These are phyloP conservation scores for Parauchenoglanis ngamensis DNA, from an alignment of 2,797 vertebrate genomes.

Conservation along the genomic window DNA sequence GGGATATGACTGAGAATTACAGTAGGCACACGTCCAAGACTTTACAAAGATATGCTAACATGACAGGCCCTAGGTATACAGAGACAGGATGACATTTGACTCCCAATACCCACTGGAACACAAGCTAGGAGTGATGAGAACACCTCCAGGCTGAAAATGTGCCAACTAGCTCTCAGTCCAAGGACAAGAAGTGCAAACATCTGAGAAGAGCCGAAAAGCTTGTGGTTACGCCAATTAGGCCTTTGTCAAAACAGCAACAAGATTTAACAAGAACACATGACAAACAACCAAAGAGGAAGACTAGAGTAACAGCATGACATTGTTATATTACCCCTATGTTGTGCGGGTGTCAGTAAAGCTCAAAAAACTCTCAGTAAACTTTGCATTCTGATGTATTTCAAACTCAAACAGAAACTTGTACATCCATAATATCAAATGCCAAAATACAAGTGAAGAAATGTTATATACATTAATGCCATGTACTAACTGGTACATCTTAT, in stretches of 20 bases:
- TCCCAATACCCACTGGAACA: slow-evolving; percentile 3
- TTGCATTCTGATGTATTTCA: background rate
- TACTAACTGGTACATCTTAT: background rate
- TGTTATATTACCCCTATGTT: background rate
- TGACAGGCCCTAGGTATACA: slow-evolving; percentile 8
- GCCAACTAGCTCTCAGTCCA: background rate
- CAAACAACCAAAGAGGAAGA: slow-evolving; percentile 10
- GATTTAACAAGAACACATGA: background rate
- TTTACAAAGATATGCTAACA: slow-evolving; percentile 7
- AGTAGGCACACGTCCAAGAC: background rate
- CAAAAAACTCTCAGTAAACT: background rate
- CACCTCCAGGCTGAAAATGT: slow-evolving; percentile 3
- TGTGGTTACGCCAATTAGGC: background rate
- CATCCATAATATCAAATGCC: background rate
- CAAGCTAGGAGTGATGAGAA: background rate
- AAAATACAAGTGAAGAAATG: background rate
- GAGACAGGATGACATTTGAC: slow-evolving; percentile 12
- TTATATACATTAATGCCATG: background rate
- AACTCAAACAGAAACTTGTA: background rate
- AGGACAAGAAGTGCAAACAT: slow-evolving; percentile 5
- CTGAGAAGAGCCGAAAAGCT: slow-evolving; percentile 11
- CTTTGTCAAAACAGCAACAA: slow-evolving; percentile 5
- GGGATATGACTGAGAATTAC: background rate
- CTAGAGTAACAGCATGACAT: background rate
- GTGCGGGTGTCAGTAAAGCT: background rate